These are phyloP conservation scores for Zaprionus vittiger DNA, from an alignment of 1,140 invertebrate genomes.

Conservation along the genomic window DNA sequence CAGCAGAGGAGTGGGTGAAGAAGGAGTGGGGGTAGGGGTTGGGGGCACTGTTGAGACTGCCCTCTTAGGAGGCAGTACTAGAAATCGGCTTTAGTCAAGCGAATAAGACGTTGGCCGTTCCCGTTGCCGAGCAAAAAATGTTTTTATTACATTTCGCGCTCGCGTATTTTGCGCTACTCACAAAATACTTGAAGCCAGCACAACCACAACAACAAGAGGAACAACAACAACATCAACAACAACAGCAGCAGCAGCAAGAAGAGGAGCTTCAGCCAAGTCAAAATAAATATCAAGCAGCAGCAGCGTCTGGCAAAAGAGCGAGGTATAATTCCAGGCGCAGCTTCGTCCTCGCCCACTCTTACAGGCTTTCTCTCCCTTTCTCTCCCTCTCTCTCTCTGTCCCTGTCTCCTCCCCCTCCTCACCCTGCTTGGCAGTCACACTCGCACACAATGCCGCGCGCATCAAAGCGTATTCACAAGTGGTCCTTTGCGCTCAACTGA, in stretches of 20 bases:
- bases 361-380: not conserved
- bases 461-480: constrained; percentile 84
- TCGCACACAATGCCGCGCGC: constrained; percentile 73
- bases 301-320: constrained; percentile 23
- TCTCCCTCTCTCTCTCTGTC: no score
- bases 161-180: constrained; percentile 78
- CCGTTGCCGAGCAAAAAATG: constrained; percentile 65
- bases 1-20: not conserved
- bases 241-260: constrained; percentile 7
- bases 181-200: constrained; percentile 77
- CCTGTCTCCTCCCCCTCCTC: not conserved
- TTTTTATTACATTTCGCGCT: constrained; percentile 82
- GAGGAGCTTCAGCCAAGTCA: constrained; percentile 47
- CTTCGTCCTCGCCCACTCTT: not conserved
- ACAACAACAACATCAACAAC: constrained; percentile 10
- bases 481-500: constrained; percentile 79
- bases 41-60: not conserved
- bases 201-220: constrained; percentile 43
- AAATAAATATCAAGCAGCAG: constrained; percentile 70
- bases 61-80: constrained; percentile 48
- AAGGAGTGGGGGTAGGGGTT: not conserved
- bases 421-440: constrained; percentile 58
- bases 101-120: constrained; percentile 69
- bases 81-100: constrained; percentile 69
- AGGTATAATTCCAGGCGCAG: constrained; percentile 46